These are phyloP conservation scores for Sanderia malayensis DNA, from an alignment of 30 jellyfish, hydroid and myxozoan genomes.

Conservation along the genomic window DNA sequence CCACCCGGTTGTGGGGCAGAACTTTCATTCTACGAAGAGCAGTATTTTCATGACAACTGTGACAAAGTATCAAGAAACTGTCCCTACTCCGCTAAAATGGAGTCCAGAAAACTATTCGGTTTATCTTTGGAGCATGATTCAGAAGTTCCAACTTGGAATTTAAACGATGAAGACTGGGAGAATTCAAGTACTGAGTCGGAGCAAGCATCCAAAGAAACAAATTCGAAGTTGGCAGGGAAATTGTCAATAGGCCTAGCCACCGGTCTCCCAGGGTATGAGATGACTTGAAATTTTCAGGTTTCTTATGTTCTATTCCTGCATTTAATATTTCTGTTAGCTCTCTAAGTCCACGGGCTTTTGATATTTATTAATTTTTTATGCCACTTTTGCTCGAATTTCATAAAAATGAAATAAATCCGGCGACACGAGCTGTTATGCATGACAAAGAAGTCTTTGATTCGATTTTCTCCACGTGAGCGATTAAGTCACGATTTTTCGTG, in stretches of 20 bases:
- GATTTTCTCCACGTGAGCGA: no score
- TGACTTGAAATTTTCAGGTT: no score
- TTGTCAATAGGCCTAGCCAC: conserved; percentile 6
- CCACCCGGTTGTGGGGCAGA: no score
- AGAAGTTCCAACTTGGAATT: conserved; percentile 46
- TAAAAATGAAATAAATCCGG: no score
- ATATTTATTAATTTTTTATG: no score
- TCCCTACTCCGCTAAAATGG: conserved; percentile 49
- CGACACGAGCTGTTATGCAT: no score
- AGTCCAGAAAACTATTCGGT: conserved; percentile 20
- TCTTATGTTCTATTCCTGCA: no score
- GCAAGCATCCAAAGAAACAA: conserved; percentile 21
- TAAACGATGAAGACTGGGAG: conserved; percentile 54
- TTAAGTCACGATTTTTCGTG: no score
- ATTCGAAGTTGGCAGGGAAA: neutral
- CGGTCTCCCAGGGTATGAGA: conserved; percentile 42
- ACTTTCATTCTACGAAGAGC: conserved; percentile 36
- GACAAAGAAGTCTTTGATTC: no score
- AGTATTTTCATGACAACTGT: conserved; percentile 2
- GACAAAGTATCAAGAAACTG: conserved; percentile 12
- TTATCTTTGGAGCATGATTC: conserved; percentile 11
- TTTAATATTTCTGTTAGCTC: no score
- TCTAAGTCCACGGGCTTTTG: no score
- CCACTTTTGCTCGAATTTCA: no score
- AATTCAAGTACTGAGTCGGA: conserved; percentile 60